Evolutionary conservation across 2,888 invertebrate species (phyloP).

Genomic region (Cheilosia pagana): DNA sequence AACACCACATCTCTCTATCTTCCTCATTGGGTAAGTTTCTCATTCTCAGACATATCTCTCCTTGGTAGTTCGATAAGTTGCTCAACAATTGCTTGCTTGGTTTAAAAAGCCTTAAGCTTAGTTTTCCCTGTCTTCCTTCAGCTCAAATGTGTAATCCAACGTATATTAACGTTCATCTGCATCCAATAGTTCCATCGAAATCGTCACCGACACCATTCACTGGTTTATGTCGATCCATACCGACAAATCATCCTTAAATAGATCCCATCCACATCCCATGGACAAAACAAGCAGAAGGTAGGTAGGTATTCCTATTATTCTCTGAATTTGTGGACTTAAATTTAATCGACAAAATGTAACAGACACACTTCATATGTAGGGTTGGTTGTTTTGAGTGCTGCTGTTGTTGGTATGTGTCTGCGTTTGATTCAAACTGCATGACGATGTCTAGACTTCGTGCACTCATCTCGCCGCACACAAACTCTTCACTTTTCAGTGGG

Average conservation of each 20-base stretch:
- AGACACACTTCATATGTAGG: conserved; percentile 48
- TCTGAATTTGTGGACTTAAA: conserved; percentile 55
- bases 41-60: too few relatives aligned
- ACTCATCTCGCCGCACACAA: conserved; percentile 37
- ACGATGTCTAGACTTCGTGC: conserved; percentile 42
- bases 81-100: too few relatives aligned
- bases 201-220: too few relatives aligned
- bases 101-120: too few relatives aligned
- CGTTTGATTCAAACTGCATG: conserved; percentile 31
- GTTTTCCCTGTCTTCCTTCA: too few relatives aligned
- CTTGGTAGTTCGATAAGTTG: too few relatives aligned
- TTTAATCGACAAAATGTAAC: conserved; percentile 69
- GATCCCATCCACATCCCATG: conserved; percentile 11
- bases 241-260: conserved; percentile 29
- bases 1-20: too few relatives aligned
- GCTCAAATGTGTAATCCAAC: too few relatives aligned
- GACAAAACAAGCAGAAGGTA: conserved; percentile 14
- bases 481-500: not conserved
- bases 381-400: conserved; percentile 9
- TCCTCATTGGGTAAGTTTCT: too few relatives aligned
- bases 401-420: conserved; percentile 12
- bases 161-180: too few relatives aligned
- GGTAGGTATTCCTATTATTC: conserved; percentile 41
- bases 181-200: too few relatives aligned
- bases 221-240: too few relatives aligned